Evolutionary conservation across 2,888 invertebrate species (phyloP).

Genomic region (Hecatera dysodea): DNA sequence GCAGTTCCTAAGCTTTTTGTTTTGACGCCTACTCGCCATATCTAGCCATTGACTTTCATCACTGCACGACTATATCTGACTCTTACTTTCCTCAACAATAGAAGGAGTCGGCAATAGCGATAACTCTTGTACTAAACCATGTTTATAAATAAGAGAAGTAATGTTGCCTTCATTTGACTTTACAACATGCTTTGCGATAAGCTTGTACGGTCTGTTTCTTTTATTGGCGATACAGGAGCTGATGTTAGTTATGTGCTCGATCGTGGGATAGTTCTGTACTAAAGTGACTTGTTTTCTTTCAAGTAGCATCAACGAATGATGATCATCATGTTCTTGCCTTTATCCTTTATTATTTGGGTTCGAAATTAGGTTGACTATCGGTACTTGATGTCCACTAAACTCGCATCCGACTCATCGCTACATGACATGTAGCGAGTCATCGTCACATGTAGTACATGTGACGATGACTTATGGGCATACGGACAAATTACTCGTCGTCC

Average conservation of each 20-base stretch:
- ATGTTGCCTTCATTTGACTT: conserved; percentile 34
- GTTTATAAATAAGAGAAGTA: conserved; percentile 40
- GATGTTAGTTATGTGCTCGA: conserved; percentile 1
- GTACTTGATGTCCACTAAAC: too few relatives aligned
- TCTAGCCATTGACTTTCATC: background rate
- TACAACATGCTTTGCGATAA: conserved; percentile 38
- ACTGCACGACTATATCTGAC: background rate
- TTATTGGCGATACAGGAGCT: conserved; percentile 14
- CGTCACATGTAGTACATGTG: too few relatives aligned
- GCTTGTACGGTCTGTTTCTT: conserved; percentile 31
- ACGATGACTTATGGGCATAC: too few relatives aligned
- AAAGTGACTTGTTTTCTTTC: conserved; percentile 1
- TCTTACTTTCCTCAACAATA: background rate
- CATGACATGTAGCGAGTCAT: too few relatives aligned
- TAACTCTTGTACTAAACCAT: conserved; percentile 2
- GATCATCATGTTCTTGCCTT: too few relatives aligned
- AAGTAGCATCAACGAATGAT: background rate
- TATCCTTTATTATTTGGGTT: too few relatives aligned
- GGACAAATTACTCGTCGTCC: too few relatives aligned
- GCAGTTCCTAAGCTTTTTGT: conserved; percentile 1
- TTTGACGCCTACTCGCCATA: background rate
- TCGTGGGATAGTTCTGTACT: background rate
- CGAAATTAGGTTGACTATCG: too few relatives aligned
- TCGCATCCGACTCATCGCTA: too few relatives aligned
- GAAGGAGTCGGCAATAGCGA: conserved; percentile 5